Evolutionary conservation across 2,113 vertebrate species (phyloP).

Genomic region (Chrysemys picta): DNA sequence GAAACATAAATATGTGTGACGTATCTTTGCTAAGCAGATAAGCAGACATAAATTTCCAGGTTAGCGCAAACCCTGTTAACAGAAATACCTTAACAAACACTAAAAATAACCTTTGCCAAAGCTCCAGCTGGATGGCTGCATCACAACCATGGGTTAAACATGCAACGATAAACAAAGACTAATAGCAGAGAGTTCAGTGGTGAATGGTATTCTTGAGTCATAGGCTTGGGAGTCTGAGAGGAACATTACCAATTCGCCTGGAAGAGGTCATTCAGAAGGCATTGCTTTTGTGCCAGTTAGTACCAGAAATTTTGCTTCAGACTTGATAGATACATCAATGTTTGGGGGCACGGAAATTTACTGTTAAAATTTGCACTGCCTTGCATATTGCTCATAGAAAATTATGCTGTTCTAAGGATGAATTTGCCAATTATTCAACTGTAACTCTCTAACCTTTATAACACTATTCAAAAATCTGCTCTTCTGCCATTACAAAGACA

Average conservation of each 20-base stretch:
- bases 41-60: neutral
- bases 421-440: neutral
- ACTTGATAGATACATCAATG: neutral
- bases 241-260: neutral
- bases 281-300: neutral
- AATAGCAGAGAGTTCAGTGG: slow-evolving; percentile 36
- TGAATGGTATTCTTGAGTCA: neutral
- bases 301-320: slow-evolving; percentile 19
- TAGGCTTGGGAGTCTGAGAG: neutral
- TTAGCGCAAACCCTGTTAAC: neutral
- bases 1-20: neutral
- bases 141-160: neutral
- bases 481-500: neutral
- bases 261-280: slow-evolving; percentile 15
- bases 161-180: neutral
- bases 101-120: neutral
- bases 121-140: neutral
- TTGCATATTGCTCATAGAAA: neutral
- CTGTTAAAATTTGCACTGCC: neutral
- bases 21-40: neutral
- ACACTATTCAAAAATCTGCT: neutral
- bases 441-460: slow-evolving; percentile 10
- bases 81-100: neutral
- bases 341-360: neutral
- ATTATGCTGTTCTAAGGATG: slow-evolving; percentile 13